A percentile compares a stretch with the other conserved stretches of the same genome.
Conservation (phyloP, 2,113 vertebrate species). For the Chaetops frenatus region DNA sequence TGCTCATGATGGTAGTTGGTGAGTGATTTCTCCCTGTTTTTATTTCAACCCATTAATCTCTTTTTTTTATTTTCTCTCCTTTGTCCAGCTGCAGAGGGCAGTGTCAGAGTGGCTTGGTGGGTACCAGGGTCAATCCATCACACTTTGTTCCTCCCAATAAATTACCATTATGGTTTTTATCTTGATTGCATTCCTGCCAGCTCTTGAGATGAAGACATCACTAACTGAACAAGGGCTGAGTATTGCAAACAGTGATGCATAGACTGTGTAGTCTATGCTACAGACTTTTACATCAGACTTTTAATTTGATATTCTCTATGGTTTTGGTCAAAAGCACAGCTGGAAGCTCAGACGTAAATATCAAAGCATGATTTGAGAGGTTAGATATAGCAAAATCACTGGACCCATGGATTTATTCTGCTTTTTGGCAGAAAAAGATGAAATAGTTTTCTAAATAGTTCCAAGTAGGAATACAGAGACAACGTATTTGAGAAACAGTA, state of each 20-base stretch:
- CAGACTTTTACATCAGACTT: background rate
- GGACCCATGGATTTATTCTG: background rate
- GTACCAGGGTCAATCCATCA: background rate
- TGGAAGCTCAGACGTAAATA: background rate
- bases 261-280: background rate
- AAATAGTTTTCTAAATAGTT: background rate
- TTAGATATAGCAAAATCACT: background rate
- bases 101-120: background rate
- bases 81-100: background rate
- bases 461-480: background rate
- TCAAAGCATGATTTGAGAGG: background rate
- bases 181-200: background rate
- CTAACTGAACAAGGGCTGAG: accelerated
- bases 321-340: background rate
- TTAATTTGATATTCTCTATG: background rate
- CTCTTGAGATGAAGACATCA: background rate
- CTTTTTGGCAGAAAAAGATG: background rate
- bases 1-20: background rate
- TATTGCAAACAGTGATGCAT: background rate
- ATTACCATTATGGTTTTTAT: background rate
- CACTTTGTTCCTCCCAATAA: background rate
- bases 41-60: background rate
- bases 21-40: background rate
- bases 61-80: background rate
- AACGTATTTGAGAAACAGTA: background rate